Percentiles rank a stretch among this genome's conserved stretches.
phyloP scores from a whole-genome alignment of 2,888 invertebrate genomes.

The Chymomyza caudatula region DNA sequence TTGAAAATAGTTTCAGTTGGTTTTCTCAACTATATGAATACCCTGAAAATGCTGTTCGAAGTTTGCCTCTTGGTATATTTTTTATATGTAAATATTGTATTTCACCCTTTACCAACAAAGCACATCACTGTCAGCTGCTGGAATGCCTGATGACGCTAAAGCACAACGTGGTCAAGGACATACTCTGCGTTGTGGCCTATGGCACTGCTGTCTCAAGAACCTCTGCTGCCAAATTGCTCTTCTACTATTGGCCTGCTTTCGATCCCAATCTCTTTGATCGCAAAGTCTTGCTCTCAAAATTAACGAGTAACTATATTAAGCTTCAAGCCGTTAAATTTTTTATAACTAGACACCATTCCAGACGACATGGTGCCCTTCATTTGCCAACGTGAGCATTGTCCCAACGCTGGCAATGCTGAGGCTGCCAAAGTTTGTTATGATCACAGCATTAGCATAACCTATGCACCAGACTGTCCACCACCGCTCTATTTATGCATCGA shows the following conservation, averaged over 20 bases:
- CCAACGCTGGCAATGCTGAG: slow-evolving; percentile 90
- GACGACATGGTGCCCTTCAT: slow-evolving; percentile 88
- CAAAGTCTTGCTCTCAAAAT: slow-evolving; percentile 90
- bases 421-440: slow-evolving; percentile 96
- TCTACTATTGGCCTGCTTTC: slow-evolving; percentile 99
- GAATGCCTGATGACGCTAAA: slow-evolving; percentile 98
- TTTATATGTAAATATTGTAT: too few species aligned
- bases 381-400: slow-evolving; percentile 95
- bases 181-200: slow-evolving; percentile 96
- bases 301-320: slow-evolving; percentile 84
- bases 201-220: slow-evolving; percentile 95
- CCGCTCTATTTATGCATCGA: slow-evolving; percentile 97
- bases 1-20: too few species aligned
- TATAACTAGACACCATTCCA: slow-evolving; percentile 69
- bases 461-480: slow-evolving; percentile 92
- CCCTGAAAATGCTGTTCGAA: too few species aligned
- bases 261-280: slow-evolving; percentile 95
- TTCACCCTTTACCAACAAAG: slow-evolving; percentile 77
- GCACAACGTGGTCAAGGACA: slow-evolving; percentile 92
- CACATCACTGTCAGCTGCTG: slow-evolving; percentile 96
- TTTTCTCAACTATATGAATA: too few species aligned
- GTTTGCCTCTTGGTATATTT: too few species aligned
- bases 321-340: background rate
- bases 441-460: slow-evolving; percentile 92
- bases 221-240: slow-evolving; percentile 97